Percentiles rank a stretch among this genome's conserved stretches.
Conservation (phyloP, 1,140 invertebrate genomes). For the Nebria ingens region DNA sequence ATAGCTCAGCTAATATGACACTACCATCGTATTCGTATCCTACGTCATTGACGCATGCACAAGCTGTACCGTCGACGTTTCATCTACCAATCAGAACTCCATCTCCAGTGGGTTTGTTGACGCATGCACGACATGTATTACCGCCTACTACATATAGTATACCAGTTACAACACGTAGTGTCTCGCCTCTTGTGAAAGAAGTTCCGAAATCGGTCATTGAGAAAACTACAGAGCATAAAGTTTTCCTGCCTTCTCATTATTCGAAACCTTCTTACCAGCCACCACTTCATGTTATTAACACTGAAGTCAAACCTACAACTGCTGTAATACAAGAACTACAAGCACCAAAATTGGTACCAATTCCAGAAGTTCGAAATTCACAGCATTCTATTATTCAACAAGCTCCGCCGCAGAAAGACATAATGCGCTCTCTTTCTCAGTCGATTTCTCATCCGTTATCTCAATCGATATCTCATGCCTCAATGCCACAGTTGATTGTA, state of each 20-base stretch:
- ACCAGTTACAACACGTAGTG: not conserved
- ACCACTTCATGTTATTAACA: not conserved
- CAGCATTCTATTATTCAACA: slow-evolving; percentile 14
- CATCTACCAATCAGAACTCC: slow-evolving; percentile 1
- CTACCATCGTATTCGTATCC: not conserved
- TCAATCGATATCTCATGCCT: not conserved
- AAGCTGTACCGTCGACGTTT: slow-evolving; percentile 14
- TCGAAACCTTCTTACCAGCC: slow-evolving; percentile 2
- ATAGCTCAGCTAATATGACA: not conserved
- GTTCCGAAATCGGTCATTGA: slow-evolving; percentile 14
- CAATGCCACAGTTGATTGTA: not conserved
- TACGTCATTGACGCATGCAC: not conserved
- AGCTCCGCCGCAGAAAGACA: not conserved
- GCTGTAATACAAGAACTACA: slow-evolving; percentile 25
- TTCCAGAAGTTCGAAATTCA: slow-evolving; percentile 24
- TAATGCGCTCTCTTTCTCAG: not conserved
- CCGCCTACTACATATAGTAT: slow-evolving; percentile 15
- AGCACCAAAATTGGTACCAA: slow-evolving; percentile 22
- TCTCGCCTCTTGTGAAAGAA: slow-evolving; percentile 11
- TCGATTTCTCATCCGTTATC: not conserved
- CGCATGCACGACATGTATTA: slow-evolving; percentile 18
- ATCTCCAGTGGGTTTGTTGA: slow-evolving; percentile 15
- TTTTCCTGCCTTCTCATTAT: slow-evolving; percentile 4
- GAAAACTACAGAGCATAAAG: not conserved
- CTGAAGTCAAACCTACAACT: not conserved